phyloP scores from a whole-genome alignment of 2,113 vertebrate genomes.

The Mobula hypostoma region DNA sequence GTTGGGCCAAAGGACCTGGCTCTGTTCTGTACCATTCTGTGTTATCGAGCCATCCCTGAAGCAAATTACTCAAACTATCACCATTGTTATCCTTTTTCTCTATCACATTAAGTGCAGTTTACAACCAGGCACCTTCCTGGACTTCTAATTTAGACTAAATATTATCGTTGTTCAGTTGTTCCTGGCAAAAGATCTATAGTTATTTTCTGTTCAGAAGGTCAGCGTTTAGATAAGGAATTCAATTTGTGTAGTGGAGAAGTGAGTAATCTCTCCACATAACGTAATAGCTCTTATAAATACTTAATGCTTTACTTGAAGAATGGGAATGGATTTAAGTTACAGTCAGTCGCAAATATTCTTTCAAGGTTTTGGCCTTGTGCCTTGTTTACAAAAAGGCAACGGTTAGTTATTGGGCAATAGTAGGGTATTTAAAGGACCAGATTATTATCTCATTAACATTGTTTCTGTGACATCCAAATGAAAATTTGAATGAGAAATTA shows the following conservation, averaged over 20 bases:
- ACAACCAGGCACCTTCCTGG: neutral
- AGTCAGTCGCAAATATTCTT: neutral
- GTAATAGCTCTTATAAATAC: neutral
- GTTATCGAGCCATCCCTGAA: too few species aligned
- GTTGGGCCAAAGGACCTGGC: too few species aligned
- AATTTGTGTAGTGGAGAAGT: neutral
- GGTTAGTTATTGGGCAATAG: neutral
- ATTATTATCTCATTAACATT: neutral
- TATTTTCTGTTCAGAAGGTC: neutral
- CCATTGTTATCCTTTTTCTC: neutral
- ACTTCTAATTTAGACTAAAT: neutral
- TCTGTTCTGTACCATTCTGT: too few species aligned
- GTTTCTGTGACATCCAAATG: neutral
- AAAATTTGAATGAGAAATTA: neutral
- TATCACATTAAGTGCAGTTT: too few species aligned
- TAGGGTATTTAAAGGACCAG: neutral
- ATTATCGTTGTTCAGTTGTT: neutral
- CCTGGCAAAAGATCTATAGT: neutral
- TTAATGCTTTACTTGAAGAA: conserved; percentile 1
- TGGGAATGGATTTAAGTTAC: conserved; percentile 3
- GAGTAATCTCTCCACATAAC: neutral
- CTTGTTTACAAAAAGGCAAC: neutral
- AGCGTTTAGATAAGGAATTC: conserved; percentile 3
- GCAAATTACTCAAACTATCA: neutral
- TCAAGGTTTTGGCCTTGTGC: neutral